Evolutionary conservation across 2,113 vertebrate genomes (phyloP).

Genomic region (Toxotes jaculatrix): DNA sequence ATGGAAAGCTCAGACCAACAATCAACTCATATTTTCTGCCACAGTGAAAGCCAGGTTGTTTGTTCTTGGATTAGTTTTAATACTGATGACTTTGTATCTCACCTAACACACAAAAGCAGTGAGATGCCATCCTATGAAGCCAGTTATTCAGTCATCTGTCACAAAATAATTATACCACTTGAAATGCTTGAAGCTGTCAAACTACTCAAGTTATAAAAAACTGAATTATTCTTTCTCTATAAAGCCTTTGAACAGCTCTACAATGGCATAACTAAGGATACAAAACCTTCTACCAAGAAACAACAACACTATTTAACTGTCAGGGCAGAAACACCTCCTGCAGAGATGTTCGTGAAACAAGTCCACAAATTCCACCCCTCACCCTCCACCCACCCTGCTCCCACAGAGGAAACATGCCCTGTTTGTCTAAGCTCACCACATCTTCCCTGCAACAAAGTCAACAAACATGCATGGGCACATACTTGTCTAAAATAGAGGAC

Average conservation of each 20-base stretch:
- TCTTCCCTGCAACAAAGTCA: constrained; percentile 74
- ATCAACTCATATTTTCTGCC: constrained; percentile 32
- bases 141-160: constrained; percentile 35
- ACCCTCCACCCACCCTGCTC: constrained; percentile 55
- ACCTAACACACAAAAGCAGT: constrained; percentile 42
- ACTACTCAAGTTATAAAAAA: constrained; percentile 40
- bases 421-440: constrained; percentile 78
- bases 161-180: constrained; percentile 36
- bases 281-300: constrained; percentile 57
- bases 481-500: constrained; percentile 64
- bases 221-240: constrained; percentile 31
- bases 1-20: constrained; percentile 44
- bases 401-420: constrained; percentile 71
- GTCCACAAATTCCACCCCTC: constrained; percentile 49
- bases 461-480: constrained; percentile 77
- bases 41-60: constrained; percentile 39
- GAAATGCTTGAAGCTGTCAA: constrained; percentile 39
- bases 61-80: constrained; percentile 47
- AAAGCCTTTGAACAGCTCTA: constrained; percentile 36
- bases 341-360: constrained; percentile 64
- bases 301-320: constrained; percentile 49
- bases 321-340: constrained; percentile 57
- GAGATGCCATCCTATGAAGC: constrained; percentile 33
- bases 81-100: constrained; percentile 31
- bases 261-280: constrained; percentile 28